Evolutionary conservation across 2,113 vertebrate genomes (phyloP).

Genomic region (Canis aureus): DNA sequence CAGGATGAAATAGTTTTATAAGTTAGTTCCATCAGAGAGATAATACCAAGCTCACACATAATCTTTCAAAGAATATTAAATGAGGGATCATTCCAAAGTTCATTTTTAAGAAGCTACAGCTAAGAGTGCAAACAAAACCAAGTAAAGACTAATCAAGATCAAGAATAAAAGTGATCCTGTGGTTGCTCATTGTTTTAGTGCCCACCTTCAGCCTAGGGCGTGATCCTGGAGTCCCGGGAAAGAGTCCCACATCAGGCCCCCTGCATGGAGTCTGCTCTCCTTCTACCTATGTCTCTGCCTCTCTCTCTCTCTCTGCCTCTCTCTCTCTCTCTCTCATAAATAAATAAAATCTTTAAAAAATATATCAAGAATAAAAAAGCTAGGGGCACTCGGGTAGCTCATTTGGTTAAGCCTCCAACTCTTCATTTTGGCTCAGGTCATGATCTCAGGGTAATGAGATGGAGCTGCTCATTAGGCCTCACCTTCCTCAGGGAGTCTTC

Average conservation of each 20-base stretch:
- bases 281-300: no score
- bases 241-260: no score
- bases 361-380: background rate
- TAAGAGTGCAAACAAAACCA: background rate
- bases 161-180: background rate
- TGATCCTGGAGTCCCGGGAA: no score
- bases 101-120: background rate
- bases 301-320: no score
- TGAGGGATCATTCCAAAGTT: background rate
- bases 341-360: no score
- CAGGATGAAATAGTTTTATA: background rate
- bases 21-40: background rate
- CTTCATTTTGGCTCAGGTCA: no score
- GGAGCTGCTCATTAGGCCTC: background rate
- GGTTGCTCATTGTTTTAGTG: no score
- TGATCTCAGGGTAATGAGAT: background rate
- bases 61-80: background rate
- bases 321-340: no score
- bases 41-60: background rate
- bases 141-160: background rate
- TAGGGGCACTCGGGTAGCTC: background rate
- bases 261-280: no score
- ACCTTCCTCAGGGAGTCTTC: background rate
- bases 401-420: background rate
- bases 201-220: no score